Percentiles rank a stretch among this genome's conserved stretches.
Evolutionary conservation across 1,140 invertebrate species (phyloP).

Genomic region (Hycleus phaleratus): DNA sequence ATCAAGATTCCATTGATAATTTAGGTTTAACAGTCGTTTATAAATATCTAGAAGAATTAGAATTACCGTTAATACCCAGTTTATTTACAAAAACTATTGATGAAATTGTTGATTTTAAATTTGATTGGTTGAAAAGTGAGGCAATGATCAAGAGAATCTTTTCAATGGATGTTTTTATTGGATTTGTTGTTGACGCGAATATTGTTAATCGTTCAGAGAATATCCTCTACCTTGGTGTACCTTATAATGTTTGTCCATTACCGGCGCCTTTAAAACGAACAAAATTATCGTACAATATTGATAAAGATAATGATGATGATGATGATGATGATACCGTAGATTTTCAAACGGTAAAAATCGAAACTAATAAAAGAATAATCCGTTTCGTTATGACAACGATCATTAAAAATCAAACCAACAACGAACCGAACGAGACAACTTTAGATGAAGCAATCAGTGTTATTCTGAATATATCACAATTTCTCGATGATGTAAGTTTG

Average conservation of each 20-base stretch:
- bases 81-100: constrained; percentile 45
- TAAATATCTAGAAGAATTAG: constrained; percentile 47
- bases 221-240: constrained; percentile 50
- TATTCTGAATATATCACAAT: constrained; percentile 23
- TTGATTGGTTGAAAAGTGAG: constrained; percentile 55
- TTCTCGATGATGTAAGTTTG: constrained; percentile 8
- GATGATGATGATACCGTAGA: not conserved
- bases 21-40: constrained; percentile 53
- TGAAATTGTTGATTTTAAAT: constrained; percentile 40
- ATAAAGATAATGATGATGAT: not conserved
- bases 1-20: constrained; percentile 49
- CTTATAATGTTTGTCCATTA: constrained; percentile 1
- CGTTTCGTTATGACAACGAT: constrained; percentile 17
- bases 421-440: constrained; percentile 15
- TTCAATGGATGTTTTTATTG: constrained; percentile 58
- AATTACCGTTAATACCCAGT: constrained; percentile 51
- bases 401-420: constrained; percentile 16
- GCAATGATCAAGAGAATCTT: constrained; percentile 54
- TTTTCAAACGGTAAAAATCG: not conserved
- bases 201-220: constrained; percentile 56
- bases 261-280: not conserved
- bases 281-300: not conserved
- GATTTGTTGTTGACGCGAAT: constrained; percentile 59
- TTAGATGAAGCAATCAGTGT: constrained; percentile 24
- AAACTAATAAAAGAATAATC: constrained; percentile 11